Evolutionary conservation across 2,797 vertebrate genomes (phyloP).

Genomic region (Tachyglossus aculeatus): DNA sequence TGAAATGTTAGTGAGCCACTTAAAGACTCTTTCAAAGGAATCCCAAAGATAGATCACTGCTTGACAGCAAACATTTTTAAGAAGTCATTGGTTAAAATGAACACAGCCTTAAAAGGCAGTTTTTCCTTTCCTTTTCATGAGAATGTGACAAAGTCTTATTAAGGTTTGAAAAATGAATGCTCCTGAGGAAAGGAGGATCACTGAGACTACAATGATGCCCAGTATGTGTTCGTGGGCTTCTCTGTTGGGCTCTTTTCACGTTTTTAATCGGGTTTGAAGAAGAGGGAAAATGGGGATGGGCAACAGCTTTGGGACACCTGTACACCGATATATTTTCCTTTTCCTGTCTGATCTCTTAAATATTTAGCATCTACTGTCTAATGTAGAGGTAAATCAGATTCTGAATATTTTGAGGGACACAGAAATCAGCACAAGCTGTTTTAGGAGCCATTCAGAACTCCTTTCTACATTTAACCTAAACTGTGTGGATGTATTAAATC

Average conservation of each 20-base stretch:
- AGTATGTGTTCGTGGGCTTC: slow-evolving; percentile 17
- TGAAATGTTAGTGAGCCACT: slow-evolving; percentile 19
- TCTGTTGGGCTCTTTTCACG: slow-evolving; percentile 35
- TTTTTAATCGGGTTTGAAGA: slow-evolving; percentile 37
- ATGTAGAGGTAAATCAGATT: slow-evolving; percentile 9
- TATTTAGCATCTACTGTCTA: slow-evolving; percentile 24
- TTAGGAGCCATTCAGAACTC: slow-evolving; percentile 8
- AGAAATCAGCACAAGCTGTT: background rate
- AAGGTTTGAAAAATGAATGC: slow-evolving; percentile 64
- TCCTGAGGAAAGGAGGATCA: slow-evolving; percentile 42
- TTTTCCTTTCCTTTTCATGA: slow-evolving; percentile 26
- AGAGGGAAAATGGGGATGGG: slow-evolving; percentile 12
- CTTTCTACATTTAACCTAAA: slow-evolving; percentile 33
- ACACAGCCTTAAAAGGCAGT: slow-evolving; percentile 31
- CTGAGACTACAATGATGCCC: slow-evolving; percentile 13
- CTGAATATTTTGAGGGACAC: background rate
- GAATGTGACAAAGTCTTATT: slow-evolving; percentile 47
- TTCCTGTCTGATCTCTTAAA: slow-evolving; percentile 1
- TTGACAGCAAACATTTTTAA: slow-evolving; percentile 39
- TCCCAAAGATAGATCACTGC: slow-evolving; percentile 26
- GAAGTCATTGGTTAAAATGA: slow-evolving; percentile 34
- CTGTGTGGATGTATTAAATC: slow-evolving; percentile 47
- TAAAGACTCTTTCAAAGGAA: slow-evolving; percentile 29
- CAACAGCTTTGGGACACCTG: slow-evolving; percentile 9
- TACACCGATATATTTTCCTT: background rate